These are phyloP conservation scores for Zapus hudsonius DNA, from an alignment of 2,113 vertebrate genomes.

Conservation along the genomic window DNA sequence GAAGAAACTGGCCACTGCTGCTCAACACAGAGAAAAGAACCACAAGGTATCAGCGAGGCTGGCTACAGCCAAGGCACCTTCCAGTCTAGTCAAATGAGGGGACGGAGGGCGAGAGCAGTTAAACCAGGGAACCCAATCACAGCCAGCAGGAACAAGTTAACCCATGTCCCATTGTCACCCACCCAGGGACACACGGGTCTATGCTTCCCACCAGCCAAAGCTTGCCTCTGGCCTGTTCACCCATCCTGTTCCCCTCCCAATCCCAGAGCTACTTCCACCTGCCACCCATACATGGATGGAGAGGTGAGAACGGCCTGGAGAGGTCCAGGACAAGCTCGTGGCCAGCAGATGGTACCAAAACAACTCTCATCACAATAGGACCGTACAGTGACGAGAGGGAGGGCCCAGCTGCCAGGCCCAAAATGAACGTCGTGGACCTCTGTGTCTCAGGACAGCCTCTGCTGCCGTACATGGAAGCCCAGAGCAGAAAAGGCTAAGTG, in stretches of 20 bases:
- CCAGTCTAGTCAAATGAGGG: background rate
- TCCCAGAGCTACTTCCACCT: no score
- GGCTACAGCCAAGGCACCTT: conserved; percentile 40
- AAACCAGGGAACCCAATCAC: background rate
- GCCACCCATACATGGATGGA: background rate
- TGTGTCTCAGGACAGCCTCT: background rate
- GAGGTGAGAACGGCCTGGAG: background rate
- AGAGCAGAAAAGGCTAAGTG: background rate
- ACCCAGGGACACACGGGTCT: background rate
- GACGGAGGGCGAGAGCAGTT: background rate
- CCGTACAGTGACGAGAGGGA: background rate
- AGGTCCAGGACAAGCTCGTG: background rate
- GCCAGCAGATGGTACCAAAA: background rate
- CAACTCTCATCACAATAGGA: background rate
- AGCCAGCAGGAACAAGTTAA: background rate
- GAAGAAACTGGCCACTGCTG: conserved; percentile 78
- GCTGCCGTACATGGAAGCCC: background rate
- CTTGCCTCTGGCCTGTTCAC: background rate
- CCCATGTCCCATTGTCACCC: no score
- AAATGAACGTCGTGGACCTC: background rate
- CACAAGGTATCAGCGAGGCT: background rate
- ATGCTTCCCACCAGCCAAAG: background rate
- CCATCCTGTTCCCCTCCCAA: no score
- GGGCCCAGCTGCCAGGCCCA: background rate
- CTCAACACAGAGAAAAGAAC: conserved; percentile 54